Evolutionary conservation across 2,888 invertebrate genomes (phyloP).

Genomic region (Rhagophthalmus giganteus): DNA sequence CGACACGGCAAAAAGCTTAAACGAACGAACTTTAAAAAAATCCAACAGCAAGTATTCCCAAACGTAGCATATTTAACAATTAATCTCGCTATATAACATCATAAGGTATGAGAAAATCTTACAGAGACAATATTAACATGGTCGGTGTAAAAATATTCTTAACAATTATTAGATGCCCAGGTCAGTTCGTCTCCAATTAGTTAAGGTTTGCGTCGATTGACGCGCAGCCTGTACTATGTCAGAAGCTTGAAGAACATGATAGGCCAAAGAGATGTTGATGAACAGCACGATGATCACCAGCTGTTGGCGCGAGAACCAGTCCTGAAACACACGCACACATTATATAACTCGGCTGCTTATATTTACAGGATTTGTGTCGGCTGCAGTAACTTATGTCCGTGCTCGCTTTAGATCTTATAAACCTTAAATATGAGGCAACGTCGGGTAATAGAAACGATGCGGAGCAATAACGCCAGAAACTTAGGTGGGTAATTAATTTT

Average conservation of each 20-base stretch:
- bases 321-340: slow-evolving; percentile 65
- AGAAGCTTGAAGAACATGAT: slow-evolving; percentile 94
- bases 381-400: too few species aligned
- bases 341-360: too few species aligned
- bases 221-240: slow-evolving; percentile 77
- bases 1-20: slow-evolving; percentile 44
- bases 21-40: slow-evolving; percentile 49
- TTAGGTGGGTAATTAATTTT: too few species aligned
- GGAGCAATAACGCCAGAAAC: too few species aligned
- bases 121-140: slow-evolving; percentile 23
- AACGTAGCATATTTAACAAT: slow-evolving; percentile 46
- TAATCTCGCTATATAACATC: slow-evolving; percentile 10
- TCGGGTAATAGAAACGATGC: too few species aligned
- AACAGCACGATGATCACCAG: slow-evolving; percentile 90
- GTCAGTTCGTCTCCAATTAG: slow-evolving; percentile 29
- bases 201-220: slow-evolving; percentile 41
- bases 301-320: slow-evolving; percentile 96
- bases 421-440: too few species aligned
- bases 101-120: slow-evolving; percentile 27
- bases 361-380: too few species aligned
- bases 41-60: slow-evolving; percentile 52
- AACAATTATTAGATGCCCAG: slow-evolving; percentile 33
- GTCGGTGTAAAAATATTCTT: slow-evolving; percentile 42
- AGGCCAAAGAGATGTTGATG: slow-evolving; percentile 91
- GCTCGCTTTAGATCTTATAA: too few species aligned